Conservation (phyloP, 2,113 vertebrate species). For the Percina caprodes region DNA sequence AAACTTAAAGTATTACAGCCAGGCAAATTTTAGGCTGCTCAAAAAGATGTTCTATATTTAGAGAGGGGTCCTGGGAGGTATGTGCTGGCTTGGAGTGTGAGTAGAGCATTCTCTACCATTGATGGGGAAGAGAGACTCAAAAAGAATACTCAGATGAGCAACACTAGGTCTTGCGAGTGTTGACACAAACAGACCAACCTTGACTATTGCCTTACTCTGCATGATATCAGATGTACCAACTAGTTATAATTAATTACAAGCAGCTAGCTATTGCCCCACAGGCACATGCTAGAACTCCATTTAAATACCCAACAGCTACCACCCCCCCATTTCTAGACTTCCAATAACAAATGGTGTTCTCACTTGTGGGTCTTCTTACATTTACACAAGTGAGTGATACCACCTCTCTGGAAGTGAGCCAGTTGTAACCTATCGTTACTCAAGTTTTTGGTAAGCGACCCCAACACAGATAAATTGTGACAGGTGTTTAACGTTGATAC, state of each 20-base stretch:
- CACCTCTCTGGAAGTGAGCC: conserved; percentile 2
- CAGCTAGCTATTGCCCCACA: conserved; percentile 3
- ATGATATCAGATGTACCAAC: background rate
- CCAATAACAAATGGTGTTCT: conserved; percentile 64
- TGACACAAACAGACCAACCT: conserved; percentile 49
- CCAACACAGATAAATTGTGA: conserved; percentile 42
- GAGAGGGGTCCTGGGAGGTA: conserved; percentile 83
- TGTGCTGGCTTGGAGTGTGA: conserved; percentile 79
- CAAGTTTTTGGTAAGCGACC: conserved; percentile 24
- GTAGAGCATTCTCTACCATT: conserved; percentile 78
- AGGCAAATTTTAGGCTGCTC: conserved; percentile 74
- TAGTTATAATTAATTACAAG: background rate
- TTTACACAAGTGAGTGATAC: conserved; percentile 19
- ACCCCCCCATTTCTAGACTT: conserved; percentile 26
- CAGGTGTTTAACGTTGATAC: conserved; percentile 67
- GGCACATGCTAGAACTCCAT: conserved; percentile 15
- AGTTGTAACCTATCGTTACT: conserved; percentile 12
- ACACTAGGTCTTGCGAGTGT: conserved; percentile 53
- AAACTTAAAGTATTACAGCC: conserved; percentile 38
- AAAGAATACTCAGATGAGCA: conserved; percentile 72
- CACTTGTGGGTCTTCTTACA: conserved; percentile 24
- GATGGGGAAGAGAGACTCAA: conserved; percentile 76
- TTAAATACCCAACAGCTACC: conserved; percentile 29
- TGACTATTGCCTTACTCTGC: rapidly evolving
- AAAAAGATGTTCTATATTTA: conserved; percentile 83